Base-by-base conservation (phyloP, 2,113 vertebrate genomes). In the Eulemur macaco region DNA sequence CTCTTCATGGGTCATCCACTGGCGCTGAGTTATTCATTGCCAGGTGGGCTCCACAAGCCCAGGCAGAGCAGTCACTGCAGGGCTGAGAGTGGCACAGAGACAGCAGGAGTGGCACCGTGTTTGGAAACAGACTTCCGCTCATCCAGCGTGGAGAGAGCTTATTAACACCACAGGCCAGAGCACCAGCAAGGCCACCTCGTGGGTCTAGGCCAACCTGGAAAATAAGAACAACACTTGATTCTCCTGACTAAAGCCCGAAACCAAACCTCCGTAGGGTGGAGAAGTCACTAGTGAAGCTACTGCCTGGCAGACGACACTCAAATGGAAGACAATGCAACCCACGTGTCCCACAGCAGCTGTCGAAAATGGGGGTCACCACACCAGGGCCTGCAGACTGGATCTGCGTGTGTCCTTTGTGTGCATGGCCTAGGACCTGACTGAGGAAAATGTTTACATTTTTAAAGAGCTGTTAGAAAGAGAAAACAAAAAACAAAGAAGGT, bases 71-170 rank as follows among this genome's bases (percentile, higher is more conserved):
- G 3, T 37, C 73, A 3, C 17, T 31, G 18, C 42, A 13, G 5
- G 82, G 29, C 3, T 34, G 15, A 71, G 5, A 71, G 13, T 21
- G 27, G 27, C 18, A 15, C 27, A 42, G 52, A 74, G 52, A 23
- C 4, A 17, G 64, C 17, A n/a, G 21, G 9, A 8, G 8, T 27
- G 4, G 1, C 21, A 18, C 25, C 14, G 31, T 20, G 1, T 11
- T 15, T 17, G 10, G 85, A 31, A 56, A 39, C 37, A 60, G 39
- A 74, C 15, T 42, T 58, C 39, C 54, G 68, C 86, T 29, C 52
- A 13, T 23, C 29, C 4, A 25, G 29, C 10, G 29, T 42, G 37
- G 52, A 73, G 68, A 13, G 21, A 10, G 34, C 47, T 52, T 34
- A 45, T 31, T 21, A 27, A 37, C 34, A 86, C 45, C 45, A 73